Evolutionary conservation across 2,888 invertebrate species (phyloP).

Genomic region (Andrena bucephala): DNA sequence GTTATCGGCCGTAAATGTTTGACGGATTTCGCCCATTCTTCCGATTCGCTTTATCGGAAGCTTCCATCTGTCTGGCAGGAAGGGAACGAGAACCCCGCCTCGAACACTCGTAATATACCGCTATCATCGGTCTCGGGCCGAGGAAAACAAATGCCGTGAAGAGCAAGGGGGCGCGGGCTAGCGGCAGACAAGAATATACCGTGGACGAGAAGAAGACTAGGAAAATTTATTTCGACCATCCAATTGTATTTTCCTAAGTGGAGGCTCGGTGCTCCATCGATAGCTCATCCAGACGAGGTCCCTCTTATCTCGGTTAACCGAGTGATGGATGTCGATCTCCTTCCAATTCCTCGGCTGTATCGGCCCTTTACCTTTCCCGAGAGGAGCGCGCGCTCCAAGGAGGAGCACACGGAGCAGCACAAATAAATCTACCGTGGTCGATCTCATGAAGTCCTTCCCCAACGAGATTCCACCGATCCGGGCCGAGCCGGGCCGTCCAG

Average conservation of each 20-base stretch:
- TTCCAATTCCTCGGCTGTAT: conserved; percentile 58
- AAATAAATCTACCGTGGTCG: conserved; percentile 76
- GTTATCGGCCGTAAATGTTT: conserved; percentile 25
- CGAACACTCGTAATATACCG: conserved; percentile 62
- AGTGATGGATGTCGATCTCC: conserved; percentile 78
- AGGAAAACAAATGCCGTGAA: conserved; percentile 65
- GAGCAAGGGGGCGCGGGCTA: conserved; percentile 30
- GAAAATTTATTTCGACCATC: conserved; percentile 76
- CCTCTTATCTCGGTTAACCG: conserved; percentile 78
- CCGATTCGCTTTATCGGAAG: conserved; percentile 44
- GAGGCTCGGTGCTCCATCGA: conserved; percentile 73
- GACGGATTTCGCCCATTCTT: conserved; percentile 26
- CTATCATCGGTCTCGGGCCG: conserved; percentile 61
- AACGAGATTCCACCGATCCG: conserved; percentile 44
- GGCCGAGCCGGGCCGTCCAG: conserved; percentile 32
- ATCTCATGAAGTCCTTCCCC: conserved; percentile 71
- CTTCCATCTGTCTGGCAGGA: conserved; percentile 38
- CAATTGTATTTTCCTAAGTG: conserved; percentile 78
- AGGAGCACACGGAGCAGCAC: conserved; percentile 52
- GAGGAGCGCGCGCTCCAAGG: conserved; percentile 26
- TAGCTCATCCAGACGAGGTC: conserved; percentile 72
- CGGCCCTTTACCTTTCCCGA: conserved; percentile 35
- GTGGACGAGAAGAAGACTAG: conserved; percentile 37
- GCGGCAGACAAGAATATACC: conserved; percentile 31
- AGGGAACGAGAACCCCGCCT: conserved; percentile 20